These are phyloP conservation scores for Trichonephila clavata DNA, from an alignment of 1,140 invertebrate genomes.

Conservation along the genomic window DNA sequence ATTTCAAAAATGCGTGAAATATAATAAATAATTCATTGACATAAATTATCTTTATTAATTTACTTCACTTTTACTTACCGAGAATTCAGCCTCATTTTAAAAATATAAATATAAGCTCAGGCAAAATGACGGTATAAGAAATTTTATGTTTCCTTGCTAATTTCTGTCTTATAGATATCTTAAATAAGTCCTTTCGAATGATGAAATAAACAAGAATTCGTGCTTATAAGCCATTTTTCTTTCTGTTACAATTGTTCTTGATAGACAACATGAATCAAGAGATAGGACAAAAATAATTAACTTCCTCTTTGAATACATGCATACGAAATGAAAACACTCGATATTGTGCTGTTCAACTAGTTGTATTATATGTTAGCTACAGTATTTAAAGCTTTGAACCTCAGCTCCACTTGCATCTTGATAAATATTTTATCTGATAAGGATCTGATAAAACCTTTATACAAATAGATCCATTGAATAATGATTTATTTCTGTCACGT, in stretches of 20 bases:
- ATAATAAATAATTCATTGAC: no score
- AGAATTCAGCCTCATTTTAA: no score
- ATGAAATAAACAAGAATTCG: not conserved
- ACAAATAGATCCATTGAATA: not conserved
- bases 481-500: not conserved
- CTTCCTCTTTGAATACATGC: not conserved
- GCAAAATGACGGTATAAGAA: no score
- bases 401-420: not conserved
- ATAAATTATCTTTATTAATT: no score
- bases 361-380: not conserved
- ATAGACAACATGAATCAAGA: not conserved
- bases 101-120: no score
- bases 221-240: not conserved
- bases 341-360: not conserved
- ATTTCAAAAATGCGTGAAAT: no score
- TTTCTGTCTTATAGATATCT: not conserved
- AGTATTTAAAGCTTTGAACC: not conserved
- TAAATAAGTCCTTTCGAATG: not conserved
- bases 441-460: not conserved
- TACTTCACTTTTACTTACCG: no score
- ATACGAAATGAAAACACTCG: not conserved
- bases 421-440: conserved; percentile 20
- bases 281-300: not conserved
- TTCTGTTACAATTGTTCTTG: not conserved
- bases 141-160: no score